A percentile compares a stretch with the other conserved stretches of the same genome.
phyloP scores from a whole-genome alignment of 2,888 invertebrate genomes.

The Muschampia plurimacula region DNA sequence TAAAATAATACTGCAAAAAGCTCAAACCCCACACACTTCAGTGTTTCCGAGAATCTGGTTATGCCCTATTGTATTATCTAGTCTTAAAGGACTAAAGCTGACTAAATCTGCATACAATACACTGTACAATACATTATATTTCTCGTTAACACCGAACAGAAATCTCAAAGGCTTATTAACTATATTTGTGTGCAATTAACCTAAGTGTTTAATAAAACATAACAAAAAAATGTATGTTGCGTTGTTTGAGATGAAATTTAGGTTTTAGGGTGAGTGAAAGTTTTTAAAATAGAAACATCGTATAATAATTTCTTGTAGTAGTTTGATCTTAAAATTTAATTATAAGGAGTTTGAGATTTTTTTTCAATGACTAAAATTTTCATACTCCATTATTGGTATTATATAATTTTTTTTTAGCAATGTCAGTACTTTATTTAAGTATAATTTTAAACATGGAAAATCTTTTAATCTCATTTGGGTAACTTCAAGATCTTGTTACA shows the following conservation, averaged over 20 bases:
- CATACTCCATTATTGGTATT: too few species aligned
- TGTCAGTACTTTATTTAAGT: too few species aligned
- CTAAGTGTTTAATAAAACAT: not conserved
- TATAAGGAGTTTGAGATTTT: not conserved
- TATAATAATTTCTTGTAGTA: not conserved
- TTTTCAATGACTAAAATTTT: too few species aligned
- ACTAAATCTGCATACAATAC: not conserved
- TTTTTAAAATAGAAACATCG: not conserved
- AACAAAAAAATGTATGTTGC: not conserved
- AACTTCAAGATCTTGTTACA: too few species aligned
- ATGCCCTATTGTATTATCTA: too few species aligned
- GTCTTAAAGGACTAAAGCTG: too few species aligned
- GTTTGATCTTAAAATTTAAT: not conserved
- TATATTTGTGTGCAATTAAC: slow-evolving; percentile 7
- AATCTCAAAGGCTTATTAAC: slow-evolving; percentile 8
- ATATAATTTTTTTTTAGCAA: too few species aligned
- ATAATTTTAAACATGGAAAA: too few species aligned
- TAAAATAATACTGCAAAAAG: too few species aligned
- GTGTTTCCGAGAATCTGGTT: too few species aligned
- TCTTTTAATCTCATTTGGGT: too few species aligned
- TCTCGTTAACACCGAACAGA: not conserved
- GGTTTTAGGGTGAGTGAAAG: not conserved
- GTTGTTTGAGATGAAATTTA: not conserved
- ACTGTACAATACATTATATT: not conserved
- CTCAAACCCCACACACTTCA: too few species aligned